Evolutionary conservation across 1,140 invertebrate species (phyloP).

Genomic region (Magallana angulata): DNA sequence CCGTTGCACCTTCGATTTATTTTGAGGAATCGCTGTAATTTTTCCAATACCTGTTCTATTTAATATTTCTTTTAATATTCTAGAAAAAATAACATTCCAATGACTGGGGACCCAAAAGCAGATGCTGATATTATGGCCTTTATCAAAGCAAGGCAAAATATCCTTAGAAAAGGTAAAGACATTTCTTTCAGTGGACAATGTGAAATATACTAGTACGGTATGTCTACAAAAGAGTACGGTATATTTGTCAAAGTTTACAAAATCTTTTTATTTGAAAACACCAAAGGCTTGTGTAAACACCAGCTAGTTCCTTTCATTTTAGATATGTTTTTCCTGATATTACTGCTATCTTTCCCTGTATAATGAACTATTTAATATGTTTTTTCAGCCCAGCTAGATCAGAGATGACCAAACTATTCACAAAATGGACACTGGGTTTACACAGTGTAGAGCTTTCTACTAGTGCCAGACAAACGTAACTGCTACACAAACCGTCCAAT

Average conservation of each 20-base stretch:
- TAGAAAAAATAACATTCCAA: slow-evolving; percentile 63
- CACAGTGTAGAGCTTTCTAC: not conserved
- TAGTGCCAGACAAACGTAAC: not conserved
- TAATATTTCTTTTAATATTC: not conserved
- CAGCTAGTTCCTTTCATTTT: too few species aligned
- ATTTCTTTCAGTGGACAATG: too few species aligned
- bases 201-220: not conserved
- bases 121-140: slow-evolving; percentile 80
- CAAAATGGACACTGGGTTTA: not conserved
- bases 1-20: too few species aligned
- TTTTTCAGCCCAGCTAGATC: slow-evolving; percentile 7
- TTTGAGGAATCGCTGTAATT: too few species aligned
- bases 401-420: slow-evolving; percentile 2
- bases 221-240: too few species aligned
- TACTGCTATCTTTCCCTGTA: too few species aligned
- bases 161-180: slow-evolving; percentile 71
- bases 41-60: not conserved
- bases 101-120: slow-evolving; percentile 78
- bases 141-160: slow-evolving; percentile 77
- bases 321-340: too few species aligned
- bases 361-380: too few species aligned
- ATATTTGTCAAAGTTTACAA: too few species aligned
- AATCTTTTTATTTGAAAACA: too few species aligned
- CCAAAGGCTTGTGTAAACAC: too few species aligned
- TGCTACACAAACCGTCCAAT: slow-evolving; percentile 29